Base-by-base conservation (phyloP, 1,140 invertebrate species). In the Brachionus paranguensis region DNA sequence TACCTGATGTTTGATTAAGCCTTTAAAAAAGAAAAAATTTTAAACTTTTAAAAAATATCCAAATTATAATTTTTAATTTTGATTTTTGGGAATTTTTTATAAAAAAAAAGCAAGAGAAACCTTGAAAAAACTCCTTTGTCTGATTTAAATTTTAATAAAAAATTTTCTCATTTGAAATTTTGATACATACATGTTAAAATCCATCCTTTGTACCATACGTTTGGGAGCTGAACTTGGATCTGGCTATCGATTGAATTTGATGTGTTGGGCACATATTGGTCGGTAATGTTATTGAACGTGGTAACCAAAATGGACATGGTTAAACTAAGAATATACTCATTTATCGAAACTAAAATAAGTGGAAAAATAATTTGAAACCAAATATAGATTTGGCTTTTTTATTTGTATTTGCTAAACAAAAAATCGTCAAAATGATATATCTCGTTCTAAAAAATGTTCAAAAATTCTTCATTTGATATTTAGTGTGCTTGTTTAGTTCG, bases 161-260 rank as follows among this genome's bases (percentile, higher is more conserved):
- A 7, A 7, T 33, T 37, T 6, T 37, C 6, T 37, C 5, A 37
- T 37, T 37, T 37, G 6, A 37, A 37, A 20, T 20, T 27, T 24
- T 60, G 53, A 72, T 76, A 76, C 72, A 50, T 50, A 76, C 72
- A 76, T 50, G 72, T 76, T 20, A 76, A 20, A 50, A 76, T 76
- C 72, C 72, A 76, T 76, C 72, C 72, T 20, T 76, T 76, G 43
- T 76, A 76, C 20, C 43, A 50, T 27, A 50, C 14, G 14, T 76
- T 76, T 76, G 45, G 17, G 12, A 3, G 12, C 29, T 76, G 53
- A 45, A 43, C 12, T n/a, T 43, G 17, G 10, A 17, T 8, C 10
- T 50, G 2, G 14, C 8, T 76, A 6, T 76, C 72, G 11, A 76
- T 47, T 27, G 43, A 20, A 29, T 17, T 76, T 1, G 53, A 20